A percentile compares a stretch with the other conserved stretches of the same genome.
Conservation (phyloP, 2,797 vertebrate genomes). For the Syncerus caffer region DNA sequence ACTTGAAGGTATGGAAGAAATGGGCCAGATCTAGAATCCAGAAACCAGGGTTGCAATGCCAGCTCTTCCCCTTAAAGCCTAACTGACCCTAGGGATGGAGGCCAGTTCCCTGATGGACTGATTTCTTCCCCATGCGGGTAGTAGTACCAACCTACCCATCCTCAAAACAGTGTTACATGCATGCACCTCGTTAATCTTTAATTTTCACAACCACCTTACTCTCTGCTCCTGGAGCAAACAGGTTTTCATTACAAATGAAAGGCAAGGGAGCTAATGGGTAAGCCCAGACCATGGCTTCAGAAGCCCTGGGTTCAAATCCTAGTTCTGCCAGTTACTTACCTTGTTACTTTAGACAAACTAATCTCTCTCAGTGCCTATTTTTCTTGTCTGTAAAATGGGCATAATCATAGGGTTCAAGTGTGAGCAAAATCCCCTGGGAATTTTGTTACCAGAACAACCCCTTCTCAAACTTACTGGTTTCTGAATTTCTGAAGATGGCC, state of each 20-base stretch:
- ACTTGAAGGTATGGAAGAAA: neutral
- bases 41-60: neutral
- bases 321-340: neutral
- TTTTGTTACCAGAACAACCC: neutral
- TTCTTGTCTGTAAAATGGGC: neutral
- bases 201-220: neutral
- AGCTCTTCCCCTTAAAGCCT: neutral
- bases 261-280: no score
- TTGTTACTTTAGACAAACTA: neutral
- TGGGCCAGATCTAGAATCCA: neutral
- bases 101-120: neutral
- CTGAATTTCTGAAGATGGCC: neutral
- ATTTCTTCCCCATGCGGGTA: neutral
- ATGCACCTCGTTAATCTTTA: neutral
- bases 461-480: neutral
- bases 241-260: neutral
- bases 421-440: neutral
- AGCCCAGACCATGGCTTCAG: neutral
- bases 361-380: neutral
- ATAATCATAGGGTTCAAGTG: neutral
- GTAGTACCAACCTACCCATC: neutral
- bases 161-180: neutral
- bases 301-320: neutral
- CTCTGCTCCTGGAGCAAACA: neutral
- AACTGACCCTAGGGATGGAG: neutral